Evolutionary conservation across 2,888 invertebrate species (phyloP), one percentile per base, ranked within the genome.

Genomic region (Dendrolimus houi): DNA sequence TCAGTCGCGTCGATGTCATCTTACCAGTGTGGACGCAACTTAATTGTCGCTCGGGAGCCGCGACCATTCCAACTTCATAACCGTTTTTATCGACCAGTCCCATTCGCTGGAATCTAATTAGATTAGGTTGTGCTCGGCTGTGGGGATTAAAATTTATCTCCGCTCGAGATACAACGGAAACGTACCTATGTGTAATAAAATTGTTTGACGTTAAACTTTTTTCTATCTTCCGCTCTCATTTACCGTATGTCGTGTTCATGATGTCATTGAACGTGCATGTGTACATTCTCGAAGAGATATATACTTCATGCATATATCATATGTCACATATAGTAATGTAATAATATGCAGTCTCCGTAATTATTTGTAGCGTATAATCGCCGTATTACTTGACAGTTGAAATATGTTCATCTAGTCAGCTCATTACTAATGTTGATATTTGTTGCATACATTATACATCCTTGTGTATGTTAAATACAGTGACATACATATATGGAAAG

Each of bases 181-280:
- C 79, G 81, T 77, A 77, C 72, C 64, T 29, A 29, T 29, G 29
- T 72, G 77, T 75, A 79, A 81, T 83, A 82, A 83, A 83, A 81
- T 74, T 70, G 72, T 79, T 77, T 79, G 77, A 75, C 79, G 74
- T 72, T 75, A 72, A 66, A 75, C 71, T 76, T 77, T 78, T 82
- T 80, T 79, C 71, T 69, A 66, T 74, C 73, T 78, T 83, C 81
- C 83, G 81, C 77, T 82, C 82, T 75, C 73, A 70, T 79, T 83
- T 71, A 68, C 64, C 60, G 65, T 68, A 67, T 66, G 68, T 75
- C 71, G 68, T 74, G 71, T 76, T 72, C 71, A 74, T 71, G 69
- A 75, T 73, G 71, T 74, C 71, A 78, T 74, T 79, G 73, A 74
- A 74, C 66, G 72, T 60, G 65, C 67, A 61, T 56, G 40, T 56